Percentiles rank a stretch among this genome's conserved stretches.
Conservation (phyloP, 23 tunicate genomes). For the Botrylloides violaceus region DNA sequence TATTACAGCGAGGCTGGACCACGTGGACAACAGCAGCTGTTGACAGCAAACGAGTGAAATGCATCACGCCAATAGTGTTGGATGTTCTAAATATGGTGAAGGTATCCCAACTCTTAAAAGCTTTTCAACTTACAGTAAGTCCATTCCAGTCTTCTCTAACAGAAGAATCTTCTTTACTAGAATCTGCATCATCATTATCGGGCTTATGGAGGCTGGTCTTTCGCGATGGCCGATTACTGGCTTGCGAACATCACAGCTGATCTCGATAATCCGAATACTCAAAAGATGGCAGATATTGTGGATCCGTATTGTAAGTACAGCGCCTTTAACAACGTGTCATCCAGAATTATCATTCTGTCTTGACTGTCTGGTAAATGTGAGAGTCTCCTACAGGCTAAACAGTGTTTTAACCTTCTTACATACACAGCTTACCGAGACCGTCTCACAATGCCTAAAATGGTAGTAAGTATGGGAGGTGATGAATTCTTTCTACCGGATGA, state of each 20-base stretch:
- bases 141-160: background rate
- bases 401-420: background rate
- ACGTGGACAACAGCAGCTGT: slow-evolving; percentile 95
- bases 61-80: slow-evolving; percentile 89
- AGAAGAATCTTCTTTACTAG: background rate
- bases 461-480: slow-evolving; percentile 34
- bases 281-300: slow-evolving; percentile 62
- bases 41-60: slow-evolving; percentile 67
- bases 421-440: slow-evolving; percentile 29
- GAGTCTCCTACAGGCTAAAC: too few relatives aligned
- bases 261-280: slow-evolving; percentile 77
- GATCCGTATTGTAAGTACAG: slow-evolving; percentile 64
- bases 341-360: too few relatives aligned
- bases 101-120: slow-evolving; percentile 18
- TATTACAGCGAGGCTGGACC: slow-evolving; percentile 89
- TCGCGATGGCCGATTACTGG: slow-evolving; percentile 81
- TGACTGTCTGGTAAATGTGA: background rate
- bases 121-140: background rate
- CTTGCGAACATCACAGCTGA: slow-evolving; percentile 73
- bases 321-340: background rate
- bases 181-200: slow-evolving; percentile 91
- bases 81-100: slow-evolving; percentile 88
- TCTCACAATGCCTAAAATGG: slow-evolving; percentile 27
- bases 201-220: slow-evolving; percentile 96
- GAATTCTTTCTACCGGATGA: slow-evolving; percentile 44